Evolutionary conservation across 2,797 vertebrate species (phyloP).

Genomic region (Merluccius polli): DNA sequence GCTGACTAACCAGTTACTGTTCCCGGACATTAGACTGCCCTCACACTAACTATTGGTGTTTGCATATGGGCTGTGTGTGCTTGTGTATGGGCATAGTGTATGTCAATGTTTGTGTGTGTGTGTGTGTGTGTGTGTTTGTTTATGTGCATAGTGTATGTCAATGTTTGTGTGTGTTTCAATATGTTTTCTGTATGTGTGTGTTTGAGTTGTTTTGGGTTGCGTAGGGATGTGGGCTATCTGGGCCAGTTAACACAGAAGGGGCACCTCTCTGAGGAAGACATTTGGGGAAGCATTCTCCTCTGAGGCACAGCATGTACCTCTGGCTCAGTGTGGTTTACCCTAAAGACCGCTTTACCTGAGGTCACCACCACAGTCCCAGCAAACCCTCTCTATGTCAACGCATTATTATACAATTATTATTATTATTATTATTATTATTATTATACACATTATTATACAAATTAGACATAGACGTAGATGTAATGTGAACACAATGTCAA

Average conservation of each 20-base stretch:
- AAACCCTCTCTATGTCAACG: not conserved
- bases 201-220: constrained; percentile 28
- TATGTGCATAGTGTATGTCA: constrained; percentile 23
- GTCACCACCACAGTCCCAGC: constrained; percentile 18
- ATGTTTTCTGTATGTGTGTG: constrained; percentile 12
- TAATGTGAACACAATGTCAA: not conserved
- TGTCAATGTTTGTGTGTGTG: not conserved
- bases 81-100: not conserved
- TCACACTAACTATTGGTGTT: not conserved
- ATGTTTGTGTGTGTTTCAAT: not conserved
- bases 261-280: constrained; percentile 31
- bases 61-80: not conserved
- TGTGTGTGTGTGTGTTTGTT: not conserved
- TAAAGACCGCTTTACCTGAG: constrained; percentile 28
- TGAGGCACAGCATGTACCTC: constrained; percentile 18
- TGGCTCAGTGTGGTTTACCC: constrained; percentile 26
- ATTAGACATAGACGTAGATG: not conserved
- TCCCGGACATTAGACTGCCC: constrained; percentile 59
- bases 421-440: not conserved
- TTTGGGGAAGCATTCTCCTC: not conserved
- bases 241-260: constrained; percentile 40
- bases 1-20: constrained; percentile 23
- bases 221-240: constrained; percentile 40
- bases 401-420: not conserved
- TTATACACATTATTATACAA: not conserved